Evolutionary conservation across 2,888 invertebrate genomes (phyloP).

Genomic region (Xestia xanthographa): DNA sequence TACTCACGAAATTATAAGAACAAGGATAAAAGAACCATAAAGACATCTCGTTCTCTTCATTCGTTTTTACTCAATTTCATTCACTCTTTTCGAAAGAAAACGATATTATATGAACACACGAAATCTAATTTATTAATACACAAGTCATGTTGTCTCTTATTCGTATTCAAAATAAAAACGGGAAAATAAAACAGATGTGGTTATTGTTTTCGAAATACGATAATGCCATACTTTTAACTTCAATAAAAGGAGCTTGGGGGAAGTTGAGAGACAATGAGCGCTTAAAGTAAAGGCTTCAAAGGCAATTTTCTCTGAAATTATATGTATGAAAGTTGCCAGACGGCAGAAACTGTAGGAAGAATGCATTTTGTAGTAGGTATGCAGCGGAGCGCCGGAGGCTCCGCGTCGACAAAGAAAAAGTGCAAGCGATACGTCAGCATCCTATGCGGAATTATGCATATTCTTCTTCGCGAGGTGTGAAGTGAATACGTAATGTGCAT

Average conservation of each 20-base stretch:
- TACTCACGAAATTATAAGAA: conserved; percentile 58
- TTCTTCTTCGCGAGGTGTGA: conserved; percentile 50
- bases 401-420: conserved; percentile 74
- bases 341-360: conserved; percentile 71
- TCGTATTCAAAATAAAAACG: conserved; percentile 35
- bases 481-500: conserved; percentile 58
- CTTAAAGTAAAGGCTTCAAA: conserved; percentile 69
- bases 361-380: conserved; percentile 71
- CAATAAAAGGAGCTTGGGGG: conserved; percentile 51
- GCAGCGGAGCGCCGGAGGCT: conserved; percentile 60
- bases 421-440: conserved; percentile 72
- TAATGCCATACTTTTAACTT: conserved; percentile 55
- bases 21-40: conserved; percentile 68
- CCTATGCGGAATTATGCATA: conserved; percentile 68
- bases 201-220: conserved; percentile 57
- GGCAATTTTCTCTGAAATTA: conserved; percentile 78
- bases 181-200: conserved; percentile 33
- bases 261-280: conserved; percentile 69
- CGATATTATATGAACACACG: conserved; percentile 67
- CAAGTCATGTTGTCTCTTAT: conserved; percentile 21
- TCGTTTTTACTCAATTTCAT: conserved; percentile 69
- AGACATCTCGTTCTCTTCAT: conserved; percentile 64
- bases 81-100: conserved; percentile 66
- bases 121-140: conserved; percentile 62
- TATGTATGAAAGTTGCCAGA: conserved; percentile 79